A percentile compares a stretch with the other conserved stretches of the same genome.
These are phyloP conservation scores for Phoxinus phoxinus DNA, from an alignment of 2,113 vertebrate genomes.

Conservation along the genomic window DNA sequence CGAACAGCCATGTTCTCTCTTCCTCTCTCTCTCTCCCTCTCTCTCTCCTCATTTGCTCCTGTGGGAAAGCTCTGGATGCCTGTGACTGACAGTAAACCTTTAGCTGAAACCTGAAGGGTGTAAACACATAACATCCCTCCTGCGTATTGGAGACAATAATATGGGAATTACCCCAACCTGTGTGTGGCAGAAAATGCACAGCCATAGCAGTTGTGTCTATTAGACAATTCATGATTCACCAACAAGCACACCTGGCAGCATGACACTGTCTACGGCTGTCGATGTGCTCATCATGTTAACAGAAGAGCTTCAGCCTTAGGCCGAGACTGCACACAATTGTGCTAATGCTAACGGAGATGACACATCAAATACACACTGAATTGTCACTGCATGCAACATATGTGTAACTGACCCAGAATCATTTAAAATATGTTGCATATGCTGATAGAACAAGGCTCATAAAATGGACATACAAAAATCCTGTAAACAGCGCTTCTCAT, in stretches of 20 bases:
- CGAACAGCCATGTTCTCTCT: not conserved
- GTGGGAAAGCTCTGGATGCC: conserved; percentile 9
- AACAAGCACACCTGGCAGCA: conserved; percentile 27
- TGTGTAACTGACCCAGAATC: not conserved
- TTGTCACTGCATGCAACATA: not conserved
- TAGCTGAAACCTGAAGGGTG: conserved; percentile 9
- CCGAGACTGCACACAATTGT: not conserved
- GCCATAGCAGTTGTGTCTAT: not conserved
- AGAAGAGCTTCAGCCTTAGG: conserved; percentile 22
- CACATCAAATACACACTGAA: not conserved
- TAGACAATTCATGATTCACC: not conserved
- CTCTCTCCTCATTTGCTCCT: conserved; percentile 2
- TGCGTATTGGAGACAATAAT: not conserved
- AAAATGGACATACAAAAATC: not conserved
- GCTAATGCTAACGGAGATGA: not conserved
- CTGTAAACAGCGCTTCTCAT: too few relatives aligned
- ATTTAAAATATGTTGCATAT: not conserved
- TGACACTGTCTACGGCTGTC: not conserved
- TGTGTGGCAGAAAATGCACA: not conserved
- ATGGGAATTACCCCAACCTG: not conserved
- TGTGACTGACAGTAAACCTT: conserved; percentile 27
- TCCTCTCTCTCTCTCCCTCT: not conserved
- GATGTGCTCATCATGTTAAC: conserved; percentile 8
- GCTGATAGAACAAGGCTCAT: not conserved
- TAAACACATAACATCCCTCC: not conserved